These are phyloP conservation scores for Anisognathus igniventris DNA, from an alignment of 2,797 vertebrate genomes.

Conservation along the genomic window DNA sequence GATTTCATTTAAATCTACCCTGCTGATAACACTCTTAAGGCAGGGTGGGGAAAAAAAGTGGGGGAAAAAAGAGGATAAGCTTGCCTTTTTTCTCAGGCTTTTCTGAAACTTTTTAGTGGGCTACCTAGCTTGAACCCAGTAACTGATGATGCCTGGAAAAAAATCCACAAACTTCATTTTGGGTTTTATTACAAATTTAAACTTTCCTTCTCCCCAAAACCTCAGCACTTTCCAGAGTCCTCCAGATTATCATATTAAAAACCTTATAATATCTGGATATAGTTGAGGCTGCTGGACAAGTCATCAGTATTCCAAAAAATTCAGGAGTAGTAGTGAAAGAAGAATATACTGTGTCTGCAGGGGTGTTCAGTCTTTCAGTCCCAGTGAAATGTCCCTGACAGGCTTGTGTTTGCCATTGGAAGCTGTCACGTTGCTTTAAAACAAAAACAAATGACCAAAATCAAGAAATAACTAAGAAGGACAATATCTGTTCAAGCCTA, in stretches of 20 bases:
- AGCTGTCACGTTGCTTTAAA: background rate
- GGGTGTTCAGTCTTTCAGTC: background rate
- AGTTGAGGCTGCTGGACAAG: background rate
- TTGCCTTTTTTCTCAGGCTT: background rate
- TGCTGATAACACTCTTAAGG: background rate
- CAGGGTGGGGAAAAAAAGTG: rapidly evolving
- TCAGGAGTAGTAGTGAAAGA: background rate
- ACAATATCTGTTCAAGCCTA: background rate
- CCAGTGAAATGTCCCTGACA: background rate
- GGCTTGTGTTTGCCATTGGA: background rate
- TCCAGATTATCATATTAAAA: background rate
- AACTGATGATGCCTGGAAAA: background rate
- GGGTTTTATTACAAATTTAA: background rate
- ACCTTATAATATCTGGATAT: conserved; percentile 21
- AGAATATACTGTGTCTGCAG: background rate
- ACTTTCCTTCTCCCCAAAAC: background rate
- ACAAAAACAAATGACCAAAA: background rate
- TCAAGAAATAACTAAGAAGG: background rate
- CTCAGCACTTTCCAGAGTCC: background rate
- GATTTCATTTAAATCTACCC: background rate
- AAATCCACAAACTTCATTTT: background rate
- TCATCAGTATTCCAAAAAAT: background rate
- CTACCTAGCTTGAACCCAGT: background rate
- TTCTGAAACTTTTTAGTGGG: background rate
- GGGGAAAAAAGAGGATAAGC: background rate